phyloP scores from a whole-genome alignment of 2,797 vertebrate genomes.

The Peromyscus melanophrys region DNA sequence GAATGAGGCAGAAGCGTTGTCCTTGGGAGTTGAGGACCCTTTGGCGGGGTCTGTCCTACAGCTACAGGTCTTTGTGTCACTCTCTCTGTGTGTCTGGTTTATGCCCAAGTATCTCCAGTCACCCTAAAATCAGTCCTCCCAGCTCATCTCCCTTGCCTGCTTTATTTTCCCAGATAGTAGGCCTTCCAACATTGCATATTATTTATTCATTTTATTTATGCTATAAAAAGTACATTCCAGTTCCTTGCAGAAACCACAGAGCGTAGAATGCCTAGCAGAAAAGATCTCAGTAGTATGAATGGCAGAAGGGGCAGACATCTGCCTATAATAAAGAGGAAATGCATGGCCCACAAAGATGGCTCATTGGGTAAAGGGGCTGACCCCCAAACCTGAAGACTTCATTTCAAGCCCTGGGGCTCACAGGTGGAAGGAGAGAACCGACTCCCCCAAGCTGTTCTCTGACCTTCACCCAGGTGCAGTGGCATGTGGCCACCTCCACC shows the following conservation, averaged over 20 bases:
- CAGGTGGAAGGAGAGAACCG: not conserved
- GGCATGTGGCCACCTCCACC: not conserved
- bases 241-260: not conserved
- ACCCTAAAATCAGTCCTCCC: not conserved
- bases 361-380: not conserved
- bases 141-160: not conserved
- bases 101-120: not conserved
- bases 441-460: not conserved
- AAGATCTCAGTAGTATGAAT: not conserved
- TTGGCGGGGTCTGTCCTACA: not conserved
- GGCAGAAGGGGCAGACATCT: not conserved
- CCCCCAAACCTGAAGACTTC: not conserved
- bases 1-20: not conserved
- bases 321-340: not conserved
- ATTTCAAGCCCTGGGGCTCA: not conserved
- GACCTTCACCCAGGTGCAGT: too few relatives aligned
- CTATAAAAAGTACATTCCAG: not conserved
- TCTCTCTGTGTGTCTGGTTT: not conserved
- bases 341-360: not conserved
- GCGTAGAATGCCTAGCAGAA: not conserved
- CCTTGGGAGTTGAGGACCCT: not conserved
- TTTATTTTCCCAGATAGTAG: not conserved
- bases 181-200: not conserved
- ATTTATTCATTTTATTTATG: conserved; percentile 10
- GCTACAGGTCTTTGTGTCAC: not conserved